Percentiles rank a stretch among this genome's conserved stretches.
Evolutionary conservation across 1,140 invertebrate genomes (phyloP).

Genomic region (Aphis gossypii): DNA sequence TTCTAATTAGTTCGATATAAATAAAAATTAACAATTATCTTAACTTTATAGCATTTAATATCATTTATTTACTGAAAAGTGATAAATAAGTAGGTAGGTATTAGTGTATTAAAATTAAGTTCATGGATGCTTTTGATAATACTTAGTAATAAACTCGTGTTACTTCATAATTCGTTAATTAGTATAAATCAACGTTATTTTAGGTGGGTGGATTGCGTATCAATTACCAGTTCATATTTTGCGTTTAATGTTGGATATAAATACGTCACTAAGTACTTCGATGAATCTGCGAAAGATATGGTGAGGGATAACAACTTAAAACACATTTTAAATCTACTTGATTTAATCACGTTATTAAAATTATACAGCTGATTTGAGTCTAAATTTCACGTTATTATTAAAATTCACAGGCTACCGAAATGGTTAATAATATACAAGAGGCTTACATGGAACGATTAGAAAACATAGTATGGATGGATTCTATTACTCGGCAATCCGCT

Average conservation of each 20-base stretch:
- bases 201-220: slow-evolving; percentile 69
- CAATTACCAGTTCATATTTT: slow-evolving; percentile 67
- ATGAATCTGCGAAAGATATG: slow-evolving; percentile 61
- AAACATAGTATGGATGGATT: slow-evolving; percentile 72
- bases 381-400: not conserved
- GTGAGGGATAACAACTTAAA: slow-evolving; percentile 57
- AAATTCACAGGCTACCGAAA: slow-evolving; percentile 63
- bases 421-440: slow-evolving; percentile 69
- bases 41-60: not conserved
- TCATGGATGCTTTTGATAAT: not conserved
- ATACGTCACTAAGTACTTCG: slow-evolving; percentile 68
- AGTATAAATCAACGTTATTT: slow-evolving; percentile 14
- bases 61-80: not conserved
- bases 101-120: not conserved
- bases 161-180: not conserved
- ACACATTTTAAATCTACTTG: not conserved
- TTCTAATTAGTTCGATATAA: not conserved
- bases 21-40: not conserved
- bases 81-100: not conserved
- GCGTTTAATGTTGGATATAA: slow-evolving; percentile 69
- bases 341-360: not conserved
- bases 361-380: not conserved
- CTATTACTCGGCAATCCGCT: slow-evolving; percentile 68
- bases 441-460: slow-evolving; percentile 68
- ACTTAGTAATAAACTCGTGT: not conserved